Percentiles rank a stretch among this genome's conserved stretches.
Conservation (phyloP, 2,888 invertebrate species). For the Chymomyza amoena region DNA sequence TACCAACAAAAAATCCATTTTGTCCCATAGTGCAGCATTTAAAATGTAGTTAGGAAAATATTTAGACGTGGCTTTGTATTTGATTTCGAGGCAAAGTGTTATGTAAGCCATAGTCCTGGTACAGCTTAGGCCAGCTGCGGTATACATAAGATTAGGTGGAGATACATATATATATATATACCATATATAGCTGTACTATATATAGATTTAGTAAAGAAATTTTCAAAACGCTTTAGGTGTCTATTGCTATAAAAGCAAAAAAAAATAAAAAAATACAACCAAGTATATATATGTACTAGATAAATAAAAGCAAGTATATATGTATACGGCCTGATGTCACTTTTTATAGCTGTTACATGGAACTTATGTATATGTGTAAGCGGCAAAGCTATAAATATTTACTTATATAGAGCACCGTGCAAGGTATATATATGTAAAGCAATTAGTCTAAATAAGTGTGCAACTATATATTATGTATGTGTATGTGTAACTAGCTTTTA, state of each 20-base stretch:
- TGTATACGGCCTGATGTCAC: neutral
- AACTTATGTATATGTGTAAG: neutral
- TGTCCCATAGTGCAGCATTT: neutral
- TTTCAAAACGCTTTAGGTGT: slow-evolving; percentile 74
- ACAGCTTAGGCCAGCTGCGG: neutral
- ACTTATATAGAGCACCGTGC: slow-evolving; percentile 40
- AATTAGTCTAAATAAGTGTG: slow-evolving; percentile 47
- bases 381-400: neutral
- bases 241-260: slow-evolving; percentile 57
- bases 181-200: neutral
- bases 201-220: slow-evolving; percentile 33
- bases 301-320: slow-evolving; percentile 9
- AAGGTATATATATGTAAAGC: slow-evolving; percentile 67
- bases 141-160: slow-evolving; percentile 20
- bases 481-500: slow-evolving; percentile 53
- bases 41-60: slow-evolving; percentile 55
- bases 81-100: slow-evolving; percentile 16
- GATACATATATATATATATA: slow-evolving; percentile 38
- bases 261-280: slow-evolving; percentile 13
- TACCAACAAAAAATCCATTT: neutral
- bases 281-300: neutral
- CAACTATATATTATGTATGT: slow-evolving; percentile 35
- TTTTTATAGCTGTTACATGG: slow-evolving; percentile 2
- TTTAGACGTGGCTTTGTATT: slow-evolving; percentile 38
- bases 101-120: neutral